Evolutionary conservation across 2,113 vertebrate species (phyloP).

Genomic region (Hippocampus guttulatus): DNA sequence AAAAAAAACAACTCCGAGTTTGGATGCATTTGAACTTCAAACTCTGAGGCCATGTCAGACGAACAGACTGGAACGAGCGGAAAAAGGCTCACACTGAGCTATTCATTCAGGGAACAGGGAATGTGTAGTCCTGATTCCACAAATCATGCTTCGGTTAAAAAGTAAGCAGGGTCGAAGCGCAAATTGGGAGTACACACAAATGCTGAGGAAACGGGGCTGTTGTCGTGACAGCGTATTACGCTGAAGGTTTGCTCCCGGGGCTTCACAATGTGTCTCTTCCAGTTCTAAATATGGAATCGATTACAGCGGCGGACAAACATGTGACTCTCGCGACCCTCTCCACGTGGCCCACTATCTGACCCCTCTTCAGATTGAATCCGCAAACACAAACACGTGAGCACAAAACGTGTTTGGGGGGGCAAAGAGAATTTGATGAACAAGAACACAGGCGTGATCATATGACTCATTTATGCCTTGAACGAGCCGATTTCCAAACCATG

Average conservation of each 20-base stretch:
- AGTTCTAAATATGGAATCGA: constrained; percentile 23
- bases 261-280: not conserved
- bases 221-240: not conserved
- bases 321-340: constrained; percentile 31
- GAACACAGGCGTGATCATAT: constrained; percentile 28
- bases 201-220: not conserved
- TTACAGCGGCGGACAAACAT: constrained; percentile 44
- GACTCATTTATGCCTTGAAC: constrained; percentile 28
- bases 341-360: constrained; percentile 30
- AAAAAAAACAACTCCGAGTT: not conserved
- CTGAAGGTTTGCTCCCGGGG: not conserved
- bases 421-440: constrained; percentile 3
- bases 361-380: constrained; percentile 30
- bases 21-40: not conserved
- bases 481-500: not conserved
- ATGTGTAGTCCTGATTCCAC: not conserved
- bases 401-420: constrained; percentile 4
- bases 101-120: constrained; percentile 43
- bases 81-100: constrained; percentile 20
- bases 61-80: no score
- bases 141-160: not conserved
- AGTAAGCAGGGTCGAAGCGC: not conserved
- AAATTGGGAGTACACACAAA: not conserved
- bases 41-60: not conserved
- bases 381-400: constrained; percentile 31